phyloP scores from a whole-genome alignment of 2,888 invertebrate genomes.

The Troides oblongomaculatus region DNA sequence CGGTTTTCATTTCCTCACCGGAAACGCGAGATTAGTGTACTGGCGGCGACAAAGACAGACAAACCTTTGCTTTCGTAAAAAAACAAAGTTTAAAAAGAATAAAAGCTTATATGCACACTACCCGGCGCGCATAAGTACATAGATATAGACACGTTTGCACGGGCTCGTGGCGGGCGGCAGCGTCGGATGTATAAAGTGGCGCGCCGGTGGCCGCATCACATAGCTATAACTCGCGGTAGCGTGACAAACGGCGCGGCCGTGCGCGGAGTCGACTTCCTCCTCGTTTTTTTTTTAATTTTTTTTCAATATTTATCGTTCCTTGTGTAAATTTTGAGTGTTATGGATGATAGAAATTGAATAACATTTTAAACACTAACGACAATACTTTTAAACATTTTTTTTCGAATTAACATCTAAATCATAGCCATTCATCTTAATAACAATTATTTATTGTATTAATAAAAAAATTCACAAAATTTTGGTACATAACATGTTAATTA shows the following conservation, averaged over 20 bases:
- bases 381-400: too few relatives aligned
- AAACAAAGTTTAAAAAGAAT: conserved; percentile 6
- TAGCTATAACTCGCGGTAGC: conserved; percentile 76
- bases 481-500: too few relatives aligned
- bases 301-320: conserved; percentile 25
- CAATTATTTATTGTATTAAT: too few relatives aligned
- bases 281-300: conserved; percentile 33
- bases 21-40: too few relatives aligned
- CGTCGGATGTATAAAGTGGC: conserved; percentile 79
- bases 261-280: conserved; percentile 51
- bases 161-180: conserved; percentile 64
- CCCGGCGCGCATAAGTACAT: conserved; percentile 26
- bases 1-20: too few relatives aligned
- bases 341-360: too few relatives aligned
- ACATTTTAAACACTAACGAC: too few relatives aligned
- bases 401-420: too few relatives aligned
- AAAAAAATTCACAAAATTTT: too few relatives aligned
- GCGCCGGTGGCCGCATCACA: conserved; percentile 79
- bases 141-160: conserved; percentile 34
- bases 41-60: too few relatives aligned
- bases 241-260: conserved; percentile 68
- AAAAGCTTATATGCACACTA: conserved; percentile 4
- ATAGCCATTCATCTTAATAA: too few relatives aligned
- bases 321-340: background rate
- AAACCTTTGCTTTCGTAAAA: background rate